These are phyloP conservation scores for Onychomys torridus DNA, from an alignment of 2,797 vertebrate species.

Conservation along the genomic window DNA sequence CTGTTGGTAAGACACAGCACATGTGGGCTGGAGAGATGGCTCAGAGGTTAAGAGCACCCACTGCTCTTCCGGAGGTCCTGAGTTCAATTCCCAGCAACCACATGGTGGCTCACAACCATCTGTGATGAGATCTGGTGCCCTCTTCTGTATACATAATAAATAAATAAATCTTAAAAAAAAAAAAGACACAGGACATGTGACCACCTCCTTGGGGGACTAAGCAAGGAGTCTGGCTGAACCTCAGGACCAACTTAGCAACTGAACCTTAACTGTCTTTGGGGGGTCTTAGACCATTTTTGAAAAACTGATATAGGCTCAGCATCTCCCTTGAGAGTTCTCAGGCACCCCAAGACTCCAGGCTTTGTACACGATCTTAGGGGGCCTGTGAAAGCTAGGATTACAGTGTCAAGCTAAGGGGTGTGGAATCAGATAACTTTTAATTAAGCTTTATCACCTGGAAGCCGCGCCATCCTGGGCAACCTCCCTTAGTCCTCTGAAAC, in stretches of 20 bases:
- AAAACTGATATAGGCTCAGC: not conserved
- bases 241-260: not conserved
- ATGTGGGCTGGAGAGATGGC: no score
- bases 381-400: not conserved
- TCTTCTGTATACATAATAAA: no score
- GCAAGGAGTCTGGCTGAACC: not conserved
- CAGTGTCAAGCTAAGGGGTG: not conserved
- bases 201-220: not conserved
- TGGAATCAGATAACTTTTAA: not conserved
- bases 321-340: not conserved
- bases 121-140: no score
- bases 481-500: not conserved
- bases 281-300: not conserved
- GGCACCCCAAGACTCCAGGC: not conserved
- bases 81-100: no score
- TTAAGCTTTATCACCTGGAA: constrained; percentile 20
- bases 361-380: not conserved
- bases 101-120: no score
- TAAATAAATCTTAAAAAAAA: no score
- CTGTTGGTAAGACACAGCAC: not conserved
- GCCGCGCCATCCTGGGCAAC: not conserved
- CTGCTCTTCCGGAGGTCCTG: no score
- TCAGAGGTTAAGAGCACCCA: no score
- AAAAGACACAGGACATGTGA: not conserved
- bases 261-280: not conserved